phyloP scores from a whole-genome alignment of 2,888 invertebrate genomes.

The Drosophila siamana region DNA sequence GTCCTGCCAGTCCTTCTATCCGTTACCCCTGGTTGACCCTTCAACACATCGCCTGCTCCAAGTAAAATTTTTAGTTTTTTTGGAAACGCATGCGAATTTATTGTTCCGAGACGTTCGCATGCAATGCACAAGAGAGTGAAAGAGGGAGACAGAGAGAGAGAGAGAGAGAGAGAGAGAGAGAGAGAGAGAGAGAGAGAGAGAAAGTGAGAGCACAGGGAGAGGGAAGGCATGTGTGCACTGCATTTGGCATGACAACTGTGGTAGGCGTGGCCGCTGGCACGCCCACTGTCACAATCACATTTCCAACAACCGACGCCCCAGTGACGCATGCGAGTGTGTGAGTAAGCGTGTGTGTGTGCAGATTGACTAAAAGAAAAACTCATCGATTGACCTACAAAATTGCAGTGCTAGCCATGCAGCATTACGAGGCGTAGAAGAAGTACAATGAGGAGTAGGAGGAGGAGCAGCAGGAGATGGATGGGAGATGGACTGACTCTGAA shows the following conservation, averaged over 20 bases:
- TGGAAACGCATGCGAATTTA: conserved; percentile 73
- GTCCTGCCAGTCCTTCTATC: background rate
- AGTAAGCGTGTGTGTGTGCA: conserved; percentile 35
- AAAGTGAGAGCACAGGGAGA: too few relatives aligned
- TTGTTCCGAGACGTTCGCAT: conserved; percentile 73
- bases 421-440: background rate
- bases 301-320: conserved; percentile 54
- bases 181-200: too few relatives aligned
- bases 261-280: conserved; percentile 69
- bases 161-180: too few relatives aligned
- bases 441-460: background rate
- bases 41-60: conserved; percentile 19
- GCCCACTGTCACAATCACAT: conserved; percentile 78
- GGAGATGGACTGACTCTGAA: conserved; percentile 26
- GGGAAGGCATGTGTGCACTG: conserved; percentile 46
- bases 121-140: conserved; percentile 37
- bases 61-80: conserved; percentile 69
- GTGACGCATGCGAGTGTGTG: conserved; percentile 47
- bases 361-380: conserved; percentile 49
- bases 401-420: conserved; percentile 29
- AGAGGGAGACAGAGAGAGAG: background rate
- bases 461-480: too few relatives aligned
- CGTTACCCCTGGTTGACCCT: too few relatives aligned
- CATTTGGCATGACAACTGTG: conserved; percentile 75
- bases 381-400: conserved; percentile 74